Base-by-base conservation (phyloP, 2,888 invertebrate genomes). In the Latrodectus elegans region DNA sequence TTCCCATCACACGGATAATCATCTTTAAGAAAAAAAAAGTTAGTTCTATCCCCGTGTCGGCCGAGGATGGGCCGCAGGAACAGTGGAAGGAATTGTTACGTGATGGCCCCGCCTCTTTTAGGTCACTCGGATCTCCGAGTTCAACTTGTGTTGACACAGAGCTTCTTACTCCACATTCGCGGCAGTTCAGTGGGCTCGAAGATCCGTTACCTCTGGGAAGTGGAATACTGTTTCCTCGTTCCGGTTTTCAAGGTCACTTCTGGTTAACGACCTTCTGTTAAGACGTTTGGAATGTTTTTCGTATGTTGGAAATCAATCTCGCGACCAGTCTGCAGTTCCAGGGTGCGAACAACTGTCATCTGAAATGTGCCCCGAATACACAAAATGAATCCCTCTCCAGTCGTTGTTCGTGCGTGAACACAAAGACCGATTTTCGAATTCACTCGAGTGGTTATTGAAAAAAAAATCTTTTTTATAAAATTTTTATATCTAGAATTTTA, bases 171-270 rank as follows among this genome's bases (percentile, higher is more conserved):
- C 38, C 38, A 38, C 38, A 38, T 38, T 38, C 38, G 38, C 38
- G 38, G 38, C 38, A 38, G 38, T 38, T 38, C 38, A 38, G 38
- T 38, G 38, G 38, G 38, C 38, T 4, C 26, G n/a, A 14, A 76
- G 76, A 64, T 87, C 86, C 86, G 86, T 81, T 87, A 87, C 86
- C 85, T 86, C 70, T 51, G 17, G 70, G 52, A 22, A 26, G 26
- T 15, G 60, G 14, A 72, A 60, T 4, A 52, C 38, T 53, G 71
- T 75, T 86, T 86, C 85, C 85, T 86, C 75, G 79, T 86, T 86
- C 85, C 79, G 51, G 38, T 85, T 74, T 51, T 86, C 80, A 86
- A 86, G 85, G 85, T 86, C 85, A 86, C 80, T 75, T 52, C 76
- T 86, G 80, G 85, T 80, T 86, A 80, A 80, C 80, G 85, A 86